Conservation (phyloP, 2,888 invertebrate species). For the Drosophila infuscata region DNA sequence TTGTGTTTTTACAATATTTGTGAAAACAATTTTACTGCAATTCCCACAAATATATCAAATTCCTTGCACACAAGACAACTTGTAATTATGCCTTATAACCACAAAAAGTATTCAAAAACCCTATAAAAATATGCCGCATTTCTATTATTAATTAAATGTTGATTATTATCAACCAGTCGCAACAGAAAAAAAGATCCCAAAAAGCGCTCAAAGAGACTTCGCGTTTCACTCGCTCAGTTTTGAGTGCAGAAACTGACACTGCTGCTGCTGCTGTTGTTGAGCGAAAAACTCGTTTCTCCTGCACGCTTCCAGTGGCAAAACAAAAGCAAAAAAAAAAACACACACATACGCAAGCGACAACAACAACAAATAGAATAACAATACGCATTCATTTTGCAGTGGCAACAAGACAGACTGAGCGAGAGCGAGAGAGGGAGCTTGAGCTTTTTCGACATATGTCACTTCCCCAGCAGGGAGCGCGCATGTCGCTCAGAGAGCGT, state of each 20-base stretch:
- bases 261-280: conserved; percentile 33
- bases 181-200: conserved; percentile 28
- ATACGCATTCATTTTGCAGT: conserved; percentile 70
- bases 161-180: conserved; percentile 37
- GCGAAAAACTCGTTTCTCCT: conserved; percentile 68
- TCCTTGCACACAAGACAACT: conserved; percentile 41
- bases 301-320: conserved; percentile 56
- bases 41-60: conserved; percentile 65
- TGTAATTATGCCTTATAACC: conserved; percentile 37
- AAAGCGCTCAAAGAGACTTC: conserved; percentile 38
- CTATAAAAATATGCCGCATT: conserved; percentile 12
- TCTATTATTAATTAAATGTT: conserved; percentile 62
- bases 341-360: background rate
- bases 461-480: conserved; percentile 52
- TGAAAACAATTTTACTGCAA: conserved; percentile 8
- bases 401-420: conserved; percentile 9
- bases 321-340: conserved; percentile 30
- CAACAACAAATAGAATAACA: conserved; percentile 47
- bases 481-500: conserved; percentile 47
- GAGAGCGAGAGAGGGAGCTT: conserved; percentile 26
- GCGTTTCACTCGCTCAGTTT: conserved; percentile 12
- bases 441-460: conserved; percentile 47
- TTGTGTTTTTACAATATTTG: background rate
- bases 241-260: conserved; percentile 38
- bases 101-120: conserved; percentile 17